phyloP scores from a whole-genome alignment of 1,140 invertebrate genomes.

The Drosophila trapezifrons region DNA sequence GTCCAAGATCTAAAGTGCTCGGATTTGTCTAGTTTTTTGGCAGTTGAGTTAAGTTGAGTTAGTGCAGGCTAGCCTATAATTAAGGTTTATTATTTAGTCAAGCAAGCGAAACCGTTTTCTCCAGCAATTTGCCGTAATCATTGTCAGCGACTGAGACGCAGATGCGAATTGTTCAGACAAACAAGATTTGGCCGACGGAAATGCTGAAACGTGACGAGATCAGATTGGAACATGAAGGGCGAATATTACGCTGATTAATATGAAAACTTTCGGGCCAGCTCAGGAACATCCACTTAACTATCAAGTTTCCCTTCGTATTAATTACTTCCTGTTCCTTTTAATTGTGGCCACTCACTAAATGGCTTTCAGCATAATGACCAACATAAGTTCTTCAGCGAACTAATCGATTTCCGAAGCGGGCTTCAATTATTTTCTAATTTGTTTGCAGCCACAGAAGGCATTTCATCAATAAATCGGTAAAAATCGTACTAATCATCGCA shows the following conservation, averaged over 20 bases:
- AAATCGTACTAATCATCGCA: constrained; percentile 38
- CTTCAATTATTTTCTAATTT: constrained; percentile 78
- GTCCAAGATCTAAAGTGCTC: constrained; percentile 18
- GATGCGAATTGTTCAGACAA: constrained; percentile 42
- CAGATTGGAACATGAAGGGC: constrained; percentile 15
- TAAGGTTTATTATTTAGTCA: constrained; percentile 52
- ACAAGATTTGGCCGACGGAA: constrained; percentile 26
- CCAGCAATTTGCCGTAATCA: constrained; percentile 39
- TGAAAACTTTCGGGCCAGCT: background rate
- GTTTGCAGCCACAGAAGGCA: constrained; percentile 36
- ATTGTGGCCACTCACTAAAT: constrained; percentile 27
- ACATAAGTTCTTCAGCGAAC: constrained; percentile 22
- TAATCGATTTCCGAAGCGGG: constrained; percentile 45
- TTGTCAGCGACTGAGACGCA: constrained; percentile 22
- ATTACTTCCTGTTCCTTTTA: constrained; percentile 29
- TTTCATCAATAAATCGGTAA: constrained; percentile 48
- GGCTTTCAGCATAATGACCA: constrained; percentile 49
- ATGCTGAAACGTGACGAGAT: constrained; percentile 41
- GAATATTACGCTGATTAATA: background rate
- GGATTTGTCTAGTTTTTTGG: constrained; percentile 11
- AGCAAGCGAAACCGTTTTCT: constrained; percentile 59
- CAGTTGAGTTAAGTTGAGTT: constrained; percentile 1
- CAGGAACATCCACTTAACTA: background rate
- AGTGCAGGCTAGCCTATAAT: constrained; percentile 24
- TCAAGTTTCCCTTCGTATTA: background rate